Percentiles rank a stretch among this genome's conserved stretches.
These are phyloP conservation scores for Alsophila aescularia DNA, from an alignment of 2,888 invertebrate genomes.

Conservation along the genomic window DNA sequence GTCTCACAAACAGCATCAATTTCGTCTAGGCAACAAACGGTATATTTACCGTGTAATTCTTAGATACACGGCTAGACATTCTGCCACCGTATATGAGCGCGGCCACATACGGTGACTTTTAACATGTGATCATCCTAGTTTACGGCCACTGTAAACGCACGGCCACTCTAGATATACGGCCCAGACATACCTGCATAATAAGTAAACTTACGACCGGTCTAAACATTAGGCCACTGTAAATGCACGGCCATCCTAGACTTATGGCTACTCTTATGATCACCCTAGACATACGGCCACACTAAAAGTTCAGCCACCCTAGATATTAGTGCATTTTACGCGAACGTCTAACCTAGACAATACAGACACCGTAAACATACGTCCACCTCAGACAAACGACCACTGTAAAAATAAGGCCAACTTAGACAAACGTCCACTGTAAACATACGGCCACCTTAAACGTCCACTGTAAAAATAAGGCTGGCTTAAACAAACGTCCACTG, in stretches of 20 bases:
- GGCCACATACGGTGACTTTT: too few species aligned
- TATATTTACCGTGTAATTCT: too few species aligned
- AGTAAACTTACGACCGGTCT: neutral
- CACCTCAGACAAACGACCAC: neutral
- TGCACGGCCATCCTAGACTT: neutral
- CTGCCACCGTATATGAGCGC: too few species aligned
- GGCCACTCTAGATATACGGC: too few species aligned
- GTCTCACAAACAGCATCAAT: too few species aligned
- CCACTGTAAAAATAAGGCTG: neutral
- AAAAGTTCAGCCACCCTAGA: neutral
- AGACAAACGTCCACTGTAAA: neutral
- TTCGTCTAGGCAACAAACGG: too few species aligned
- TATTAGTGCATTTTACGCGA: too few species aligned
- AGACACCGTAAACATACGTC: neutral
- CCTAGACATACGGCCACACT: neutral
- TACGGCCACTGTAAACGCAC: too few species aligned
- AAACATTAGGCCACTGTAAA: neutral
- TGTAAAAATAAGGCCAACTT: neutral
- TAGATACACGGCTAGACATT: too few species aligned
- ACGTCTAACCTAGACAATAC: neutral
- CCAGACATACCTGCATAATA: too few species aligned
- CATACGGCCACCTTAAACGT: neutral
- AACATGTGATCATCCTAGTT: too few species aligned
- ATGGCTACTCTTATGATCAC: neutral
- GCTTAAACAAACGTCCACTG: neutral